Evolutionary conservation across 2,797 vertebrate species (phyloP), one percentile per base, ranked within the genome.

Genomic region (Anguilla obscura): DNA sequence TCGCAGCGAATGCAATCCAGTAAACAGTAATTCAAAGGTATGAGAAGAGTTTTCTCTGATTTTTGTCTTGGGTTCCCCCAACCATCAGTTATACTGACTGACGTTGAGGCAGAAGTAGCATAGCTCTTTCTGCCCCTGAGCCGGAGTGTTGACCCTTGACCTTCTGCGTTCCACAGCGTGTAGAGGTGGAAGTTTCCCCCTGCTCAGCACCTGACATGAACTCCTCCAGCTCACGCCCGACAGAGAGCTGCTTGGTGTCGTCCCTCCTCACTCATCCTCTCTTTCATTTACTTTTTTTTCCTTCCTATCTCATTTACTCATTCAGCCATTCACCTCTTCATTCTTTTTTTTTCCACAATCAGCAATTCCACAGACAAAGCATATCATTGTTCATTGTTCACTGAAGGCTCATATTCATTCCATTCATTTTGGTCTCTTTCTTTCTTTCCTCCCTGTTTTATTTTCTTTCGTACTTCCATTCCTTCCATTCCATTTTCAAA

Each of bases 371-470:
- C 91, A 90, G 91, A 93, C 91, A 91, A 86, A 91, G 71, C 6
- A 9, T n/a, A 27, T 24, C 89, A 88, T 91, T 87, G 0, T 90
- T 86, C 86, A 63, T 91, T 91, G 8, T 52, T 90, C 27, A 40
- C n/a, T 30, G 45, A 71, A 83, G 86, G 91, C 88, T 91, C 79
- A 89, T 93, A 58, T 91, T 89, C 89, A 10, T 95, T 86, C 92
- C 86, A 21, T 89, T 95, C 86, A 94, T 93, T 90, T 92, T 90
- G 89, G 88, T 86, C 90, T 93, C 94, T 94, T 88, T 92, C 90
- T 92, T 91, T 92, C 89, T 89, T 88, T 88, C 88, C 93, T 92
- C 88, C 91, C 87, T 90, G 74, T 90, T 36, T 50, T 80, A n/a
- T 66, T 56, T 12, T 30, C 82, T 79, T 3, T 21, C 8, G 36